A percentile compares a stretch with the other conserved stretches of the same genome.
Evolutionary conservation across 2,888 invertebrate species (phyloP).

Genomic region (Malthinus seriepunctatus): DNA sequence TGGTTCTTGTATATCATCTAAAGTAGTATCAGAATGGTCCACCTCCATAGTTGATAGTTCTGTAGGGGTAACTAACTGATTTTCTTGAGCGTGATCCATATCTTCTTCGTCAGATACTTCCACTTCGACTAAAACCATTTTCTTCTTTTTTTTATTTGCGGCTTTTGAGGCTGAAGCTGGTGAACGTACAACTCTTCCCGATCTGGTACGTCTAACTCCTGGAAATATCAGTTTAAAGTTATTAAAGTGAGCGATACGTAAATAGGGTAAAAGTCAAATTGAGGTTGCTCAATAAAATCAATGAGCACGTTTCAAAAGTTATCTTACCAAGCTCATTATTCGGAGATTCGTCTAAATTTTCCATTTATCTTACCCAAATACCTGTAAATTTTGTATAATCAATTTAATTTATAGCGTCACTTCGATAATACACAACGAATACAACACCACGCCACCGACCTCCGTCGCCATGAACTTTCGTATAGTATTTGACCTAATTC

Average conservation of each 20-base stretch:
- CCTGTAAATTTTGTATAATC: not conserved
- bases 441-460: too few species aligned
- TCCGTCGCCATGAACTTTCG: too few species aligned
- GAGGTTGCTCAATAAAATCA: too few species aligned
- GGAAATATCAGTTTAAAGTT: not conserved
- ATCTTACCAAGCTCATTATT: slow-evolving; percentile 27
- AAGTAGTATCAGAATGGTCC: slow-evolving; percentile 22
- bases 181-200: slow-evolving; percentile 55
- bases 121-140: slow-evolving; percentile 54
- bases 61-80: slow-evolving; percentile 16
- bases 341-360: slow-evolving; percentile 21
- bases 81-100: slow-evolving; percentile 28
- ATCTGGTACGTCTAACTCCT: slow-evolving; percentile 58
- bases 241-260: too few species aligned
- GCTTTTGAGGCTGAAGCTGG: slow-evolving; percentile 42
- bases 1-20: slow-evolving; percentile 15
- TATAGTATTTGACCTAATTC: not conserved
- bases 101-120: slow-evolving; percentile 56
- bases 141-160: slow-evolving; percentile 50
- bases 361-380: slow-evolving; percentile 17
- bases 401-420: slow-evolving; percentile 11
- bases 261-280: too few species aligned
- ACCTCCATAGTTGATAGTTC: slow-evolving; percentile 13
- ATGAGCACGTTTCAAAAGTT: too few species aligned
- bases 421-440: not conserved